Evolutionary conservation across 2,113 vertebrate genomes (phyloP), one percentile per base, ranked within the genome.

Genomic region (Perccottus glenii): DNA sequence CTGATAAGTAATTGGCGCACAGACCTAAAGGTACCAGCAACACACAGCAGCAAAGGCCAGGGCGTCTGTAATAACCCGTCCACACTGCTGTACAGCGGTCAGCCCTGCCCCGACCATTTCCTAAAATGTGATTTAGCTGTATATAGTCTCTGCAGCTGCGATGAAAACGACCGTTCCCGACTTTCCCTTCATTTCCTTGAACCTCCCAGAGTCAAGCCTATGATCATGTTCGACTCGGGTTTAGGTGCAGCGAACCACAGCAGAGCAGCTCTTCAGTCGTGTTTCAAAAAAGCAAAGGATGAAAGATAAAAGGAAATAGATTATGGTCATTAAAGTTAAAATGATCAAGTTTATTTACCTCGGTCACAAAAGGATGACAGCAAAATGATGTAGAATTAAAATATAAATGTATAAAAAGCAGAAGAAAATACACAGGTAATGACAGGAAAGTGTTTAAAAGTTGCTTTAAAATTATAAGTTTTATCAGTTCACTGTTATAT

Each of bases 301-400:
- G 4, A 63, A 10, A 16, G 62, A 16, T 43, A 44, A 43, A 32
- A 53, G 3, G 44, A 64, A 19, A 35, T 35, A 60, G 4, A 33
- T 7, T 15, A 1, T 16, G 40, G 55, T 40, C 1, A 51, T 58
- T 71, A 57, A 70, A 16, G 67, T 42, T 43, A 64, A 57, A 73
- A 70, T 62, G 11, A 67, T 79, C 15, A 64, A 59, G n/a, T 87
- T 86, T 82, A 83, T 85, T 87, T 32, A 72, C 40, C 50, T 76
- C 47, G 69, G 47, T 70, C 50, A 53, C 47, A 81, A 50, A 14
- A 64, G 12, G 12, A 44, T 49, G 10, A 46, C 49, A 63, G 16
- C 40, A 56, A 60, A 40, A 77, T 19, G 12, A 76, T 61, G 36
- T 45, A 51, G 60, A 55, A 56, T 67, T 9, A 56, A 62, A 64